Percentiles rank a stretch among this genome's conserved stretches.
Conservation (phyloP, 2,797 vertebrate species). For the Pampus argenteus region DNA sequence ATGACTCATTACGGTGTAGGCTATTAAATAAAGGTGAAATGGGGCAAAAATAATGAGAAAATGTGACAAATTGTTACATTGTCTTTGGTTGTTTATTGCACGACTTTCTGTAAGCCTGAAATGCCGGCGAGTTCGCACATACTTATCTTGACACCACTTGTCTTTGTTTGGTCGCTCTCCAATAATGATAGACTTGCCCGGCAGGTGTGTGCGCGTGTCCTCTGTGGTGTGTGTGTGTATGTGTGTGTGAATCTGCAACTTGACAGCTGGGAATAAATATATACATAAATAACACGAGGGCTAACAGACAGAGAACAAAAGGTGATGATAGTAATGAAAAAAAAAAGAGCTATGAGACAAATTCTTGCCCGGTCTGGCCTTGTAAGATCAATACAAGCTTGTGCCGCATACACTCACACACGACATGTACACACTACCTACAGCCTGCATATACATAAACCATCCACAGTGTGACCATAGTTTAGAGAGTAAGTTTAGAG, state of each 20-base stretch:
- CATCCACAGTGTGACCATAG: constrained; percentile 35
- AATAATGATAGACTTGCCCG: constrained; percentile 54
- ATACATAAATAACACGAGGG: background rate
- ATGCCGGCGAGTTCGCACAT: constrained; percentile 65
- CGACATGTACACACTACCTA: constrained; percentile 18
- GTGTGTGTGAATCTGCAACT: constrained; percentile 13
- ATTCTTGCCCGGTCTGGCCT: constrained; percentile 15
- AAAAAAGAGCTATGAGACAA: constrained; percentile 30
- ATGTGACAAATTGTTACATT: background rate
- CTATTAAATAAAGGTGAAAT: constrained; percentile 38
- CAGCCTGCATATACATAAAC: constrained; percentile 31
- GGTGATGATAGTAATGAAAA: too few relatives aligned
- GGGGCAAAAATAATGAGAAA: constrained; percentile 2
- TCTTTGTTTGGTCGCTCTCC: constrained; percentile 60
- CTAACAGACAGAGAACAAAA: constrained; percentile 28
- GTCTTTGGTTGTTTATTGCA: constrained; percentile 17
- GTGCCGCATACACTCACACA: background rate
- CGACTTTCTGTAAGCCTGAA: constrained; percentile 37
- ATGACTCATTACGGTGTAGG: constrained; percentile 26
- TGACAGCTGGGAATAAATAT: constrained; percentile 32
- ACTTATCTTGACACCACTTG: constrained; percentile 63
- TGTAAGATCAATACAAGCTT: too few relatives aligned
- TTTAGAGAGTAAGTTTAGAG: background rate
- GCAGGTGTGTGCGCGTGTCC: constrained; percentile 13
- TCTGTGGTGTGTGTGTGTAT: constrained; percentile 10